Evolutionary conservation across 1,140 invertebrate species (phyloP).

Genomic region (Zaprionus lachaisei): DNA sequence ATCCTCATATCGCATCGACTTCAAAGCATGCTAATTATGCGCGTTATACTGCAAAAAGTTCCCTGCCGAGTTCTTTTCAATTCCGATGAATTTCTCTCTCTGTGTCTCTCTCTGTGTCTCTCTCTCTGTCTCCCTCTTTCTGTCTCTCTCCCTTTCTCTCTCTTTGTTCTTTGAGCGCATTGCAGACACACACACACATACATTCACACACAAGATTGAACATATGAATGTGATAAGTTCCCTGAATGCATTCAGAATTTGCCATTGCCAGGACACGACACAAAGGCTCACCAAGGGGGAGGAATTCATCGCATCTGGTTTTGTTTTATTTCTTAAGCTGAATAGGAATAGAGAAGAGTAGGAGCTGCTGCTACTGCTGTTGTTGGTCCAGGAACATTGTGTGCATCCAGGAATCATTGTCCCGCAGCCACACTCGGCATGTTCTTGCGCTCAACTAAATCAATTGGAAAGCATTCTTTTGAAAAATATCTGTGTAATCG

Average conservation of each 20-base stretch:
- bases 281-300: background rate
- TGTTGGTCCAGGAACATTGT: background rate
- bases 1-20: background rate
- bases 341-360: background rate
- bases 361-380: background rate
- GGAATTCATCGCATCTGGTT: background rate
- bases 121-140: too few species aligned
- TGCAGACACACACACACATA: background rate
- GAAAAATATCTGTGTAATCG: background rate
- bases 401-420: background rate
- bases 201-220: background rate
- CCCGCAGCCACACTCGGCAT: background rate
- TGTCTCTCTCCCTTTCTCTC: too few species aligned
- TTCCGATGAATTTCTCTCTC: background rate
- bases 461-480: background rate
- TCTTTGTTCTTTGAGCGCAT: background rate
- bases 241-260: background rate
- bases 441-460: background rate
- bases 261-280: background rate
- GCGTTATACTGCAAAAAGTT: background rate
- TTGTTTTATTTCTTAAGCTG: background rate
- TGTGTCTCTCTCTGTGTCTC: background rate
- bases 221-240: background rate
- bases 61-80: background rate
- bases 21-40: background rate